Base-by-base conservation (phyloP, 30 jellyfish, hydroid and myxozoan genomes). In the Hydractinia echinata region DNA sequence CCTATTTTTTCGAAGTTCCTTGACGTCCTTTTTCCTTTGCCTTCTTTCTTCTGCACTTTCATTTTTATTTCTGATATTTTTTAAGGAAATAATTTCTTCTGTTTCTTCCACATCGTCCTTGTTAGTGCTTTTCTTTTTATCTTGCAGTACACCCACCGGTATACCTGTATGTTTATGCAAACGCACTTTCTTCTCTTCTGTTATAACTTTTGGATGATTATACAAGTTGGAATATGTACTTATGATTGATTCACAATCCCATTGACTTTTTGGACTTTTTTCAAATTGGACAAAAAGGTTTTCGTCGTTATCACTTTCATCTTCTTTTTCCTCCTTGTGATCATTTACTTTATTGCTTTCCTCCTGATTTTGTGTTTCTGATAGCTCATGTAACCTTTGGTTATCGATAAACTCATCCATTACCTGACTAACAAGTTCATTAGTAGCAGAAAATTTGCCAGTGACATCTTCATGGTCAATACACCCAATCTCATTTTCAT, bases 181-280 rank as follows among this genome's bases (percentile, higher is more conserved):
- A 52, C 76, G 68, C 13, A 83, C 77, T 52, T 95, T 84, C 66
- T 91, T 91, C 16, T 61, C 49, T 67, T 82, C 95, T 21, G 81
- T 21, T 15, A 91, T 91, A 4, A 85, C 66, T 68, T 74, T 91
- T 60, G 98, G 98, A 77, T 86, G 98, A 66, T 91, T 91, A 67
- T 91, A 91, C 16, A 91, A 8, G 78, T 86, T 91, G 49, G 98
- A 91, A 76, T 91, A 91, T 5, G 98, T 86, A 66, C 98, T 91
- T 5, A 91, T 72, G 15, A 91, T 80, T 61, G 98, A 91, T 73
- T 91, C 98, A 73, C 98, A 91, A 71, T 91, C 98, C 98, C 98
- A 91, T 53, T 82, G 51, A 51, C 87, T 96, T 53, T 82, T 86
- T 76, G 77, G 91, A 48, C 66, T 72, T 60, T 67, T 87, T 54